Evolutionary conservation across 2,888 invertebrate genomes (phyloP), one percentile per base, ranked within the genome.

Genomic region (Sinhomidia bicolor): DNA sequence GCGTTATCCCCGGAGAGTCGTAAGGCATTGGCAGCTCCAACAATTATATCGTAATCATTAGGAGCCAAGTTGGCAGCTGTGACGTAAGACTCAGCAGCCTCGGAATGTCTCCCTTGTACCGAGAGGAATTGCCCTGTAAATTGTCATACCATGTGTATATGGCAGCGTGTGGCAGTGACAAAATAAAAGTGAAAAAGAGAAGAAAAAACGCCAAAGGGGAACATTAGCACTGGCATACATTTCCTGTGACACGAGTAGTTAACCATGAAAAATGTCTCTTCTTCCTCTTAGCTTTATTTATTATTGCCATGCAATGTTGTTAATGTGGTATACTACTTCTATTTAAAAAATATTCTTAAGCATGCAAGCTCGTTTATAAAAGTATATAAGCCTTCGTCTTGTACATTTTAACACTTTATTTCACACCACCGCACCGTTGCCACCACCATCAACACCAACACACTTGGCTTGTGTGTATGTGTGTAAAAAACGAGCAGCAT

Each of bases 11-110:
- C 96, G 23, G 97, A 96, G 93, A 98, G 96, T 76, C 98, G 95
- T 92, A 98, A 95, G 0, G 97, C 97, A 36, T 98, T 97, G 47
- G 98, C 99, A 17, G 98, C 97, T 44, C 97, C 96, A 90, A 98
- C 97, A 29, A 97, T 96, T 68, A 98, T 94, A 90, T 96, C 96
- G 93, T 97, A 97, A 93, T 98, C 97, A 47, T 95, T 94, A 0
- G 97, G 96, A 71, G 96, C 95, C 86, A 98, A 94, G 92, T 96
- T 95, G 0, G 97, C 97, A 0, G 98, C 97, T 86, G 95, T 95
- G 80, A 97, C 95, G 93, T 97, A 96, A 93, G 97, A 96, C 85
- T 95, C 95, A 0, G 97, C 97, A 6, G 98, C 97, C 93, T 98
- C 98, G 51, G 95, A 95, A 93, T 96, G 95, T 74, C 98, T 95